Evolutionary conservation across 2,113 vertebrate genomes (phyloP), one percentile per base, ranked within the genome.

Genomic region (Cyprinodon tularosa): DNA sequence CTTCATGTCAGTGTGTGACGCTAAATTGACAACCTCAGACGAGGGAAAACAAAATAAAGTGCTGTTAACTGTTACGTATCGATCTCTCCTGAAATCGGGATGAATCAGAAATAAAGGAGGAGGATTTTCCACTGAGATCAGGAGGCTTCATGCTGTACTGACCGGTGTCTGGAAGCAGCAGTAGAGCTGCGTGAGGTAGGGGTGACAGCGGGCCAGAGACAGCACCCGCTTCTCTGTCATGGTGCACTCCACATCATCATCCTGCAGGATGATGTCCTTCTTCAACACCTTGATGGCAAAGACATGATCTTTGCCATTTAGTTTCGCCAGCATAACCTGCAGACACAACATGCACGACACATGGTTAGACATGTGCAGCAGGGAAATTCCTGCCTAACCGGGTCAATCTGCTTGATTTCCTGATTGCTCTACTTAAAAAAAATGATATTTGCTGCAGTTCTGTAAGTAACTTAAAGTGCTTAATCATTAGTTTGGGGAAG

Each of bases 141-240:
- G 3, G 40, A 38, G 59, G 42, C 3, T 20, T 9, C 17, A 3
- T 53, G 61, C 4, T 68, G 9, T 39, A 87, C 96, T 96, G 70
- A 99, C 98, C 66, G 93, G 84, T 1, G 96, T 97, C 92, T 99
- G 98, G 86, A 99, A 99, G 89, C 98, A 99, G 89, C 97, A 99
- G 95, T 95, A 96, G n/a, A 99, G 76, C 91, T 98, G 96, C 39
- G 98, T 99, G 91, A 99, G 98, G 94, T 97, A 99, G 4, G 98
- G 98, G 86, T 99, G 98, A 59, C 91, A 95, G 80, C 95, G 86
- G 4, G 97, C 97, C 64, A 99, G 82, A 0, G 97, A 94, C 66
- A 99, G 94, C 81, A 99, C 97, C 77, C 98, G 95, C 68, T 99
- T 99, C 87, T 99, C 98, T 0, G 96, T 99, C 96, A 99, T 96